Conservation (phyloP, 2,797 vertebrate species). For the Coendou prehensilis region DNA sequence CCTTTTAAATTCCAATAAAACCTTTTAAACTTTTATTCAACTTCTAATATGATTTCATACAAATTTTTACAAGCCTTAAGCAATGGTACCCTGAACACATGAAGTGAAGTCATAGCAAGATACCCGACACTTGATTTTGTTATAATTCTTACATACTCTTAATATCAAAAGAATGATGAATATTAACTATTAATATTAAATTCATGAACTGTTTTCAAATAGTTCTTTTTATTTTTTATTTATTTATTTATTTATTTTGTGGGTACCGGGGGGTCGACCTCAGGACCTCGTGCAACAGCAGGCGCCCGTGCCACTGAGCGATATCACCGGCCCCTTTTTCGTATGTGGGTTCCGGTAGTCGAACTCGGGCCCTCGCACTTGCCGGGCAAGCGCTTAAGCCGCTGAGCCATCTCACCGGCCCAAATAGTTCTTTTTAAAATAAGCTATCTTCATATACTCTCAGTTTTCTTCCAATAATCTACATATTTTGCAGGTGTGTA, state of each 20-base stretch:
- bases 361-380: no score
- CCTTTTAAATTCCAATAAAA: not conserved
- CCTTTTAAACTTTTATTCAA: not conserved
- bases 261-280: no score
- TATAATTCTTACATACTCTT: not conserved
- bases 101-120: not conserved
- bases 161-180: not conserved
- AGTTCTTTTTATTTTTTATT: constrained; percentile 33
- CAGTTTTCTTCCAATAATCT: not conserved
- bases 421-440: constrained; percentile 23
- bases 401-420: no score
- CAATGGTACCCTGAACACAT: not conserved
- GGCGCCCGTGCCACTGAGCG: no score
- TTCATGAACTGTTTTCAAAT: not conserved
- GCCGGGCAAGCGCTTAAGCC: no score
- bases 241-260: no score
- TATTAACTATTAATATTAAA: not conserved
- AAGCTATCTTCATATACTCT: not conserved
- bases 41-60: not conserved
- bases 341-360: no score
- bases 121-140: not conserved
- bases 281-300: no score
- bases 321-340: no score
- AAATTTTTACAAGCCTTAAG: not conserved
- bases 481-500: not conserved